phyloP scores from a whole-genome alignment of 2,888 invertebrate species.

The Acanthoscelides obtectus region DNA sequence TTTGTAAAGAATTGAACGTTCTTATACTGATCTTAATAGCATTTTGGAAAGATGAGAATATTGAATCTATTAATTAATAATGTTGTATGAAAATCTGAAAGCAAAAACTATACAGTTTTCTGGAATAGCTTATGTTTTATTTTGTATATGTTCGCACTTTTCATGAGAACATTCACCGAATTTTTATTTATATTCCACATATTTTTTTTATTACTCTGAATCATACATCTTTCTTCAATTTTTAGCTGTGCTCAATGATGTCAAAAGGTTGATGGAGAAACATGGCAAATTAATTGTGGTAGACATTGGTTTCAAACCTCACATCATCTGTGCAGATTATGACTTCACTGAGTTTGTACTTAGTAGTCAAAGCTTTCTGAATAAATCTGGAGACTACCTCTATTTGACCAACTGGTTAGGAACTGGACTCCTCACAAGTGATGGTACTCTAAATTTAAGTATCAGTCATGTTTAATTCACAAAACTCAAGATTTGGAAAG shows the following conservation, averaged over 20 bases:
- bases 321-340: conserved; percentile 21
- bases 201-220: too few relatives aligned
- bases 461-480: conserved; percentile 7
- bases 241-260: neutral
- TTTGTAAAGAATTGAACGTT: too few relatives aligned
- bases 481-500: too few relatives aligned
- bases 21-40: too few relatives aligned
- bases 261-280: conserved; percentile 12
- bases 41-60: too few relatives aligned
- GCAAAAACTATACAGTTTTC: too few relatives aligned
- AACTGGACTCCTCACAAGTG: conserved; percentile 40
- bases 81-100: too few relatives aligned
- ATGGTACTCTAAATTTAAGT: conserved; percentile 28
- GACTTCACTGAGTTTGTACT: conserved; percentile 33
- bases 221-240: neutral
- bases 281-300: conserved; percentile 21
- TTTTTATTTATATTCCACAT: too few relatives aligned
- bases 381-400: conserved; percentile 38
- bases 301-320: conserved; percentile 12
- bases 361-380: conserved; percentile 33
- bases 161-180: too few relatives aligned
- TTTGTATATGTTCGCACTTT: too few relatives aligned
- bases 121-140: too few relatives aligned
- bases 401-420: conserved; percentile 42
- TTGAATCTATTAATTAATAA: too few relatives aligned